phyloP scores from a whole-genome alignment of 37 sponge, comb jelly and placozoan genomes.

The Aplysina aerophoba region DNA sequence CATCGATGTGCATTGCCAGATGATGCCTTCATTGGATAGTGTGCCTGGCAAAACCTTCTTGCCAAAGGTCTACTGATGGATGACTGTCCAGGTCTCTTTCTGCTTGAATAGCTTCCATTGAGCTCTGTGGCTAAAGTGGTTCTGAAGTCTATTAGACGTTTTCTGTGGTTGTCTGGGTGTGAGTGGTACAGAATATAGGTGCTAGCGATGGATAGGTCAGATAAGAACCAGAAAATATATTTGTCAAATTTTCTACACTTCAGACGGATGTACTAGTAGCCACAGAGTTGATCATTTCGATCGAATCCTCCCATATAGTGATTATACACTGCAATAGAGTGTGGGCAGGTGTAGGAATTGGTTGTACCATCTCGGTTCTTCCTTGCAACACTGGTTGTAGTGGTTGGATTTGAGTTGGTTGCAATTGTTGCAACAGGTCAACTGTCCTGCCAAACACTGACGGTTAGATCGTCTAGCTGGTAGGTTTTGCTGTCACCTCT shows the following conservation, averaged over 20 bases:
- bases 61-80: neutral
- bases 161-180: neutral
- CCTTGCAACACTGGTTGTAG: neutral
- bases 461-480: neutral
- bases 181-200: neutral
- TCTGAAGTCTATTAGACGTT: neutral
- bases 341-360: neutral
- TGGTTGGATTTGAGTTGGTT: neutral
- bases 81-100: neutral
- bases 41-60: neutral
- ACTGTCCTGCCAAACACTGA: constrained; percentile 7
- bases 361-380: neutral
- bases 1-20: neutral
- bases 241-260: neutral
- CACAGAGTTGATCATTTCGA: constrained; percentile 32
- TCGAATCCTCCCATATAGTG: constrained; percentile 50
- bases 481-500: constrained; percentile 10
- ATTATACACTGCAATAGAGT: neutral
- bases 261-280: neutral
- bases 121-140: neutral
- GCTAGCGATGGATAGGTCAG: constrained; percentile 3
- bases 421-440: neutral
- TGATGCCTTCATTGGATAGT: neutral
- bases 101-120: neutral
- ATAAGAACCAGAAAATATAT: constrained; percentile 35